Evolutionary conservation across 64 coral and sea anemone genomes (phyloP), one percentile per base, ranked within the genome.

Genomic region (Exaiptasia diaphana): DNA sequence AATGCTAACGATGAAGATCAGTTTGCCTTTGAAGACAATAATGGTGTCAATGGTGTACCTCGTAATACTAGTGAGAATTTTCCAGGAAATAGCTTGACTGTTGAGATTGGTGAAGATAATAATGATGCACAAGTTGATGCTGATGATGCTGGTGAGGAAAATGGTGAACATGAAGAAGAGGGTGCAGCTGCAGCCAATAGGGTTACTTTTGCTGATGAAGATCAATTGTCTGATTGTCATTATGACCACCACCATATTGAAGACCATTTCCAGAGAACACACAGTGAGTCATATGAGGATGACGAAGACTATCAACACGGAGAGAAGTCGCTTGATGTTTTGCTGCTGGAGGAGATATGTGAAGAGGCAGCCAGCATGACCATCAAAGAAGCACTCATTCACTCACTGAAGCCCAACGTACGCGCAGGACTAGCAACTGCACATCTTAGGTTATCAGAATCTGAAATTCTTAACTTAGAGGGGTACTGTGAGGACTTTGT

Each of bases 291-390:
- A 12, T 10, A 45, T 25, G 44, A 7, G 5, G 20, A 73, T 24
- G 44, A 7, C 33, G 38, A 43, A 23, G 67, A 44, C 17, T 44
- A 41, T 42, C 67, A 38, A 52, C 11, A 17, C 13, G 73, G 38
- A 12, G 41, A 52, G 11, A 52, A 52, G 7, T 68, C 72, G 25
- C 84, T 83, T 57, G 67, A 94, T 71, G 38, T 94, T 0, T 38
- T 76, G 37, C 49, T 94, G 1, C 38, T 94, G 6, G 87, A 94
- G 28, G 80, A 94, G 53, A 89, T 94, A 18, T 94, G 91, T 52
- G 91, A 94, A 61, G 91, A 94, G 70, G 91, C 91, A 4, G 86
- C 87, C 38, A 77, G 87, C 41, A 94, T 94, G 91, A 94, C 91
- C 5, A 94, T 94, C n/a, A 94, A 89, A 29, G 91, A 94, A 54